Evolutionary conservation across 1,140 invertebrate genomes (phyloP).

Genomic region (Caenorhabditis tropicalis): DNA sequence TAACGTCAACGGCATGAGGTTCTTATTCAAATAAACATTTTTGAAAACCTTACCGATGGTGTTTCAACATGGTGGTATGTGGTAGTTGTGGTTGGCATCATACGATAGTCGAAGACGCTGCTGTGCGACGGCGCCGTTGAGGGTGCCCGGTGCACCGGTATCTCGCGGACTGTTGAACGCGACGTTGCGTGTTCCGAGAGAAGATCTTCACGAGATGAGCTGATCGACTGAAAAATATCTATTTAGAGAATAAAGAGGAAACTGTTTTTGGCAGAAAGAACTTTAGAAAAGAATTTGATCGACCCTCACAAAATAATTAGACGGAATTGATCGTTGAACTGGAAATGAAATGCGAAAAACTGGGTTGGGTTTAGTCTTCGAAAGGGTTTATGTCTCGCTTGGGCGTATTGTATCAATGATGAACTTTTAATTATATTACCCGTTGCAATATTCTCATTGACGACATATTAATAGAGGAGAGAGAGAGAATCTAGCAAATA

Average conservation of each 20-base stretch:
- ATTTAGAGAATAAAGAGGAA: background rate
- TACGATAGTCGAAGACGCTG: conserved; percentile 46
- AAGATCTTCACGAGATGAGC: conserved; percentile 62
- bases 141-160: conserved; percentile 64
- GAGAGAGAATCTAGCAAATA: background rate
- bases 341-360: background rate
- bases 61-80: conserved; percentile 4
- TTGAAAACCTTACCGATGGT: conserved; percentile 31
- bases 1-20: too few species aligned
- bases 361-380: background rate
- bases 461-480: background rate
- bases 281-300: background rate
- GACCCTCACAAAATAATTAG: background rate
- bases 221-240: conserved; percentile 20
- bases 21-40: background rate
- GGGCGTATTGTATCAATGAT: background rate
- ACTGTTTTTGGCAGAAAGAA: background rate
- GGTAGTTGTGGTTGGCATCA: conserved; percentile 40
- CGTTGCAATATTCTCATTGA: background rate
- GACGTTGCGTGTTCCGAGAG: conserved; percentile 60
- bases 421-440: conserved; percentile 34
- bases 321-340: conserved; percentile 3
- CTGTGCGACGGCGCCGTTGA: conserved; percentile 49
- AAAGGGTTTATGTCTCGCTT: background rate
- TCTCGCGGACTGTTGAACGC: conserved; percentile 67